Conservation (phyloP, 2,797 vertebrate species). For the Brachyrhaphis roseni region DNA sequence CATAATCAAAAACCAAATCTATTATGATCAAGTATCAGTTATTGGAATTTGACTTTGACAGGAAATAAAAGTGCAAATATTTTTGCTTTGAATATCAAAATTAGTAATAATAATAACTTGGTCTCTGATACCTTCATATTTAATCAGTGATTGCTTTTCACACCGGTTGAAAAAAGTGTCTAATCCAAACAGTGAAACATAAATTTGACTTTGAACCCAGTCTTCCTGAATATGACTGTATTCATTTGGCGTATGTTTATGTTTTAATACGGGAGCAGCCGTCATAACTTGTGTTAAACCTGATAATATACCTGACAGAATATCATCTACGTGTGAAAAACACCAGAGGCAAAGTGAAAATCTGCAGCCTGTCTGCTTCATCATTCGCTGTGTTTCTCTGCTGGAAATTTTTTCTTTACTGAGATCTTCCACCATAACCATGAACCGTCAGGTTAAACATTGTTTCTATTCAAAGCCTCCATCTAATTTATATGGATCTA, state of each 20-base stretch:
- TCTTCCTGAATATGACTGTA: not conserved
- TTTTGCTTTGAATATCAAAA: not conserved
- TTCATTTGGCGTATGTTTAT: not conserved
- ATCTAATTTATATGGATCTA: not conserved
- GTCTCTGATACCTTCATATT: not conserved
- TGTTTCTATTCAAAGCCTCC: conserved; percentile 4
- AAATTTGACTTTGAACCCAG: not conserved
- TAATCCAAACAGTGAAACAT: not conserved
- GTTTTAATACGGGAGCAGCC: not conserved
- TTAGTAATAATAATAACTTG: not conserved
- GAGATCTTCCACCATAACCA: not conserved
- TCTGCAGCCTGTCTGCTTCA: conserved; percentile 14
- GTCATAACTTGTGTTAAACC: not conserved
- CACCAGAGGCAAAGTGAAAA: not conserved
- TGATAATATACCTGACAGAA: not conserved
- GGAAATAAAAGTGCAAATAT: not conserved
- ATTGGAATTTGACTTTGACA: not conserved
- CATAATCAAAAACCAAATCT: not conserved
- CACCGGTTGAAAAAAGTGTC: not conserved
- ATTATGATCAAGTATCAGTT: not conserved
- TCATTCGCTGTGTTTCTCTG: conserved; percentile 14
- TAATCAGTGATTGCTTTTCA: not conserved
- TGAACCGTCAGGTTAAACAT: conserved; percentile 1
- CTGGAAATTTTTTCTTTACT: not conserved
- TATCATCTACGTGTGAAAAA: not conserved